Base-by-base conservation (phyloP, 1,140 invertebrate species). In the Drosophila jambulina region DNA sequence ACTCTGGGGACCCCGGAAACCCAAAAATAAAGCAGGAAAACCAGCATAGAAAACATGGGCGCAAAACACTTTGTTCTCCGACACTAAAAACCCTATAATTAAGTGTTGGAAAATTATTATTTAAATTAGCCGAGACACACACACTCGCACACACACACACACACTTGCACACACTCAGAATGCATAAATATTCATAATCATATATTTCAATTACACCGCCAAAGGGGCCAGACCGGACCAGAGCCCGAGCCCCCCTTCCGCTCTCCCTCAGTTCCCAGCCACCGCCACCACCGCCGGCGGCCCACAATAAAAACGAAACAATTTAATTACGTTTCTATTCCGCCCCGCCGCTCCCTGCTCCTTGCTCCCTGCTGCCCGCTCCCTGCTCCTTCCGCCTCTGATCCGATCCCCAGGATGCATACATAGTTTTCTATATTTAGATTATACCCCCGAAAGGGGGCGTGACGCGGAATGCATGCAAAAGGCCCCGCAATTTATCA, bases 111-210 rank as follows among this genome's bases (percentile, higher is more conserved):
- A 78, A 83, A 84, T 78, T 81, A 85, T 88, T 90, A 85, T 88
- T 90, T 76, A 90, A 90, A 90, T 85, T 75, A 79, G 43, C 48
- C 53, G 51, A 62, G 23, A 64, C 57, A 67, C 56, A 59, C 34
- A 60, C 51, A 70, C 36, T 67, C 25, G 63, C 19, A 48, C 53
- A 65, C 6, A 70, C 36, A n/a, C n/a, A n/a, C 27, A 57, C 34
- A 60, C 51, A 70, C 36, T 67, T 21, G 63, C 19, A 48, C 53
- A 65, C 6, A 70, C 36, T 60, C 46, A 19, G 51, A 80, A 84
- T 80, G 68, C 90, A 91, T 91, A 91, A 90, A 91, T 91, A 91
- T 91, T 91, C 90, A 91, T 91, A 91, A 91, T 92, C 86, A 92
- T 92, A 92, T 92, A 92, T 92, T 92, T 92, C 91, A 92, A 92